Evolutionary conservation across 2,797 vertebrate species (phyloP).

Genomic region (Cephalopachus bancanus): DNA sequence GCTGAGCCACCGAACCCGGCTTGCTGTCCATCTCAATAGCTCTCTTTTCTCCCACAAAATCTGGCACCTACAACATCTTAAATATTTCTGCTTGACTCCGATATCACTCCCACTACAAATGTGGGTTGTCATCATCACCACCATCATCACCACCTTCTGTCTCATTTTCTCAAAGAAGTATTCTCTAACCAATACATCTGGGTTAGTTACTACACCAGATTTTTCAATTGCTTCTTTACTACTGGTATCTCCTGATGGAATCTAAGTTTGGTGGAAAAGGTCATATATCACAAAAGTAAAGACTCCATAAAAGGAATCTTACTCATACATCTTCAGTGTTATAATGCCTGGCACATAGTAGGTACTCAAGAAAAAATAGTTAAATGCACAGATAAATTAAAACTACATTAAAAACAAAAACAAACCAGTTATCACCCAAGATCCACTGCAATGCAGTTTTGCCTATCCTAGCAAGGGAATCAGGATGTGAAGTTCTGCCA

Average conservation of each 20-base stretch:
- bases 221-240: neutral
- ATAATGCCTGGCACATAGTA: neutral
- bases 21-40: neutral
- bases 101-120: neutral
- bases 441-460: neutral
- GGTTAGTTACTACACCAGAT: neutral
- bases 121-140: neutral
- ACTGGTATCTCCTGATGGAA: neutral
- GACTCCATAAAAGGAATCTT: neutral
- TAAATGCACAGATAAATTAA: conserved; percentile 33
- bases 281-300: neutral
- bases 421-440: neutral
- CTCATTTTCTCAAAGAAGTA: neutral
- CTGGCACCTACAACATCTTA: neutral
- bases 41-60: neutral
- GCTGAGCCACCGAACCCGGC: too few relatives aligned
- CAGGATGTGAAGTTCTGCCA: neutral
- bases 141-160: neutral
- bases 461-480: neutral
- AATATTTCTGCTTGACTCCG: neutral
- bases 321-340: neutral
- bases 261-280: neutral
- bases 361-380: neutral
- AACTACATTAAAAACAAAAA: neutral
- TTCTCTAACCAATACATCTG: neutral